Evolutionary conservation across 2,888 invertebrate species (phyloP), one percentile per base, ranked within the genome.

Genomic region (Noctua comes): DNA sequence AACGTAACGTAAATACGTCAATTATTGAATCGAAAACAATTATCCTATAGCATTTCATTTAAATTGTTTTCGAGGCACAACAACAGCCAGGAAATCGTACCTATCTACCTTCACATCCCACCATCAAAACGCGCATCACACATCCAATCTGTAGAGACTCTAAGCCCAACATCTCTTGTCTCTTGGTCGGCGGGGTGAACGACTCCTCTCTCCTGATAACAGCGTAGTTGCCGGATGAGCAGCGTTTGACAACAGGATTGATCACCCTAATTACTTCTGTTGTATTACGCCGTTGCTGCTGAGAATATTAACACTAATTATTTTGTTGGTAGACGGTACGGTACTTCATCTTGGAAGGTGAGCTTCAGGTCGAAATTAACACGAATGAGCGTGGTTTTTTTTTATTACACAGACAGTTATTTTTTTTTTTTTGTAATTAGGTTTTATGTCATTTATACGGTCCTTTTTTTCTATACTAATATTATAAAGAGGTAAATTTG

Each of bases 181-280:
- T 66, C 43, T 66, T 64, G 70, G 79, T 21, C 80, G 66, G 62
- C 71, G 83, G 85, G 90, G 90, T 90, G 87, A 90, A 90, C 82
- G 90, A 84, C 89, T 84, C 79, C 66, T 84, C 86, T 84, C 86
- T 82, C 75, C 68, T 85, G 90, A 90, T 89, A 90, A 90, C 85
- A 89, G 83, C 82, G 88, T 84, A 86, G 68, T 72, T 73, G 77
- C 87, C 88, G 86, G 89, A 88, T 89, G 88, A 88, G 84, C 86
- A 84, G 80, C 77, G 77, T 88, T 85, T 88, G 90, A 90, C 90
- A 89, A 81, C 85, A 76, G 80, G 86, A 90, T 90, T 90, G 90
- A 90, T 90, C 89, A 86, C 85, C 73, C 76, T 87, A 86, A 88
- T 90, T 88, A 89, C 71, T 73, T 77, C 10, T 77, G 54, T 85